A percentile compares a stretch with the other conserved stretches of the same genome.
Conservation (phyloP, 2,888 invertebrate genomes). For the Falcaria lacertinaria region DNA sequence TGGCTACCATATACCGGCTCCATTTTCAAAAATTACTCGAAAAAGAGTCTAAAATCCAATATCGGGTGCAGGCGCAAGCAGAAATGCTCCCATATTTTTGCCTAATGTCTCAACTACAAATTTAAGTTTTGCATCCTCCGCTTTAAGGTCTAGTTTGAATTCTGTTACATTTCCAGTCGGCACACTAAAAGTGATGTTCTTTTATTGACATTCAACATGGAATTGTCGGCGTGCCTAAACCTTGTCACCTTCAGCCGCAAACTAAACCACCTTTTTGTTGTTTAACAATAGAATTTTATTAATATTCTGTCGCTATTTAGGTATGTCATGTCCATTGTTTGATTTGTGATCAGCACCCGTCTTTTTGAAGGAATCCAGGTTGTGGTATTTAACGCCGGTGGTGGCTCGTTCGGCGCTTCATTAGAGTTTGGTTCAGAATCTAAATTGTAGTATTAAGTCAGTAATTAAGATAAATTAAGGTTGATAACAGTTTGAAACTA, state of each 20-base stretch:
- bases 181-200: constrained; percentile 43
- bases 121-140: constrained; percentile 16
- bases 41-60: constrained; percentile 64
- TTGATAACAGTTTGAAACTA: constrained; percentile 58
- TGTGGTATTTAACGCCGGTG: constrained; percentile 70
- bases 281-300: constrained; percentile 55
- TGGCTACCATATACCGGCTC: constrained; percentile 51
- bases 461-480: constrained; percentile 75
- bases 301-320: constrained; percentile 35
- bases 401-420: constrained; percentile 69
- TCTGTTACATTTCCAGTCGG: constrained; percentile 24
- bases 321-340: constrained; percentile 63
- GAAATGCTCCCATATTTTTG: constrained; percentile 40
- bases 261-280: constrained; percentile 47
- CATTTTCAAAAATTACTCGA: constrained; percentile 66
- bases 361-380: constrained; percentile 47
- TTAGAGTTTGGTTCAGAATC: constrained; percentile 56
- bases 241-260: constrained; percentile 48
- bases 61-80: constrained; percentile 37
- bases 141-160: constrained; percentile 23
- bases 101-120: constrained; percentile 13
- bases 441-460: constrained; percentile 62
- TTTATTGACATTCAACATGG: constrained; percentile 43
- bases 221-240: constrained; percentile 46
- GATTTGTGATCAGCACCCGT: constrained; percentile 56